Percentiles rank a stretch among this genome's conserved stretches.
These are phyloP conservation scores for Gadopsis marmoratus DNA, from an alignment of 2,797 vertebrate genomes.

Conservation along the genomic window DNA sequence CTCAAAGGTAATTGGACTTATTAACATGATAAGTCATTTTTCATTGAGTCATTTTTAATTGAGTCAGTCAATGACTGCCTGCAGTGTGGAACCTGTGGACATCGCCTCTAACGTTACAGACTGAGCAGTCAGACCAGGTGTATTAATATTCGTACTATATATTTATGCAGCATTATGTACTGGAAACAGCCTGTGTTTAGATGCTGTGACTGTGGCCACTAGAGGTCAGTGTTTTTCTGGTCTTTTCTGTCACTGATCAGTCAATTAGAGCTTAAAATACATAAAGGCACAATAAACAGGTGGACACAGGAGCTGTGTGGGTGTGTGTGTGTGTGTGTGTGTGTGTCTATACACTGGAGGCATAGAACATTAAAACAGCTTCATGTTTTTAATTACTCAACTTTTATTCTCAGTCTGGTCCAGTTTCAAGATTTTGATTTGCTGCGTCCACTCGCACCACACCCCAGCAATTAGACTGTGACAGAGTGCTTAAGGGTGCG, in stretches of 20 bases:
- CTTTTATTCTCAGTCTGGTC: not conserved
- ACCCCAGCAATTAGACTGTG: not conserved
- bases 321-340: constrained; percentile 8
- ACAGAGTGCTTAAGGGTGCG: not conserved
- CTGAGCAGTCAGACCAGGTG: too few relatives aligned
- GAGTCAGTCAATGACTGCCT: too few relatives aligned
- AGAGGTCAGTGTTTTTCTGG: constrained; percentile 47
- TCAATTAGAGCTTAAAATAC: not conserved
- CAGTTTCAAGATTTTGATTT: not conserved
- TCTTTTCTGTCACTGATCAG: not conserved
- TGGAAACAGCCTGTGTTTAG: not conserved
- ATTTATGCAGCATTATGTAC: not conserved
- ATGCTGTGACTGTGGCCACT: constrained; percentile 21
- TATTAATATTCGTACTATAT: not conserved
- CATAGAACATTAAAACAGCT: not conserved
- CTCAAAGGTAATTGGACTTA: too few relatives aligned
- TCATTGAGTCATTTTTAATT: too few relatives aligned
- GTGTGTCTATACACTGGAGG: not conserved
- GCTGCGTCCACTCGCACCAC: not conserved
- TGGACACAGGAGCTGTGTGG: not conserved
- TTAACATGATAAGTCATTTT: too few relatives aligned
- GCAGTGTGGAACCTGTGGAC: too few relatives aligned
- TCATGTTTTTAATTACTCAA: not conserved
- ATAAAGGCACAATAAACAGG: too few relatives aligned
- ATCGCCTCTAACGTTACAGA: too few relatives aligned